phyloP scores from a whole-genome alignment of 2,113 vertebrate species.

The Falcunculus frontatus region DNA sequence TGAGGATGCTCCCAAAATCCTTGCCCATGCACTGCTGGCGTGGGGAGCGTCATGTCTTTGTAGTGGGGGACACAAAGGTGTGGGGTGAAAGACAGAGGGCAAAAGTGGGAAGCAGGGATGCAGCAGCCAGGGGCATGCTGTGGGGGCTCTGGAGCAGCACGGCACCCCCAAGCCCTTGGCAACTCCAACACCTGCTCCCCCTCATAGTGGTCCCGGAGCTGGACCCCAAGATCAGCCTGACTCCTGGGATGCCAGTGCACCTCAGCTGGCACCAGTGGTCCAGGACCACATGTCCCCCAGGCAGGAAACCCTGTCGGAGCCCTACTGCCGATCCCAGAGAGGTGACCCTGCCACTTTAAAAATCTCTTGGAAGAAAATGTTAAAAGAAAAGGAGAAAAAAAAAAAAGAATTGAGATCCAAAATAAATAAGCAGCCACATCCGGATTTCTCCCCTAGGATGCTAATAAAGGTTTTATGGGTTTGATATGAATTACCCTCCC shows the following conservation, averaged over 20 bases:
- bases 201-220: rapidly evolving
- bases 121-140: neutral
- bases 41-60: rapidly evolving
- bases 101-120: neutral
- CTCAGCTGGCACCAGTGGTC: rapidly evolving
- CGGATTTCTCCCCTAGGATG: slow-evolving; percentile 73
- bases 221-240: neutral
- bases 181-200: too few species aligned
- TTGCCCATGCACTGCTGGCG: neutral
- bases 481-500: slow-evolving; percentile 65
- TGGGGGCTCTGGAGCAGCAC: rapidly evolving
- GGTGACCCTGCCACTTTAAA: slow-evolving; percentile 66
- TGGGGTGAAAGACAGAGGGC: neutral
- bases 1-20: neutral
- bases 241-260: neutral
- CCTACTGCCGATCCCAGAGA: rapidly evolving
- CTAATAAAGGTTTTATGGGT: slow-evolving; percentile 70
- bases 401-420: slow-evolving; percentile 46
- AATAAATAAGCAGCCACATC: slow-evolving; percentile 71
- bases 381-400: neutral
- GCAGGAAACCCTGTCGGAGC: neutral
- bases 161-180: rapidly evolving
- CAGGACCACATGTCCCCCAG: rapidly evolving
- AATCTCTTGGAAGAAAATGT: slow-evolving; percentile 43
- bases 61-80: neutral